Evolutionary conservation across 2,113 vertebrate species (phyloP).

Genomic region (Bombycilla garrulus): DNA sequence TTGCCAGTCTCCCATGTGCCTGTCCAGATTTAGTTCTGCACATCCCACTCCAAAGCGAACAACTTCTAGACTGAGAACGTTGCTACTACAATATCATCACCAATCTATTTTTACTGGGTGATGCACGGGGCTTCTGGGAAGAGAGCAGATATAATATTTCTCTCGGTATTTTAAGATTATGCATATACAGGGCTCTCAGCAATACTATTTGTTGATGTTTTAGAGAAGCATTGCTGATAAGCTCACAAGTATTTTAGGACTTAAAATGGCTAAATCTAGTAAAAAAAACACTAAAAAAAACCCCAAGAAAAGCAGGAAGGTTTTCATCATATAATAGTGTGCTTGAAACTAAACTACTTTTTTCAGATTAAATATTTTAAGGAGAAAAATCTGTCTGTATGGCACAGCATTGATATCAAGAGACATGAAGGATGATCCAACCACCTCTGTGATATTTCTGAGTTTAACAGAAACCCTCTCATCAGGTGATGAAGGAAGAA

Average conservation of each 20-base stretch:
- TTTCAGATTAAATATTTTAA: neutral
- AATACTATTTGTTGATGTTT: neutral
- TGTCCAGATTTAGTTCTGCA: constrained; percentile 3
- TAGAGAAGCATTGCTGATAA: neutral
- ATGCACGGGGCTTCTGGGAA: neutral
- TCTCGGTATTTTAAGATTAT: neutral
- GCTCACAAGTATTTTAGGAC: neutral
- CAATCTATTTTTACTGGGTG: constrained; percentile 48
- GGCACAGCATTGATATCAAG: neutral
- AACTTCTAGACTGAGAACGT: constrained; percentile 19
- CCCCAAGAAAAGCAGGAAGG: neutral
- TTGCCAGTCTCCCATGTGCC: constrained; percentile 15
- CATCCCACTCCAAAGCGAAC: constrained; percentile 15
- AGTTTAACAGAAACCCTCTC: neutral
- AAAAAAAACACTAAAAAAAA: neutral
- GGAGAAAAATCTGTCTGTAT: neutral
- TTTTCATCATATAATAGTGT: neutral
- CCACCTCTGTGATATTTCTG: neutral
- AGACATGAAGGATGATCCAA: neutral
- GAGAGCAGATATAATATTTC: neutral
- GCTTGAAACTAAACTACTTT: neutral
- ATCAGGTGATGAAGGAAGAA: neutral
- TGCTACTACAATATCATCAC: constrained; percentile 7
- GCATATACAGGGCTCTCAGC: neutral
- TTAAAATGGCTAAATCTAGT: neutral